Conservation (phyloP, 2,113 vertebrate genomes). For the Nothoprocta perdicaria region DNA sequence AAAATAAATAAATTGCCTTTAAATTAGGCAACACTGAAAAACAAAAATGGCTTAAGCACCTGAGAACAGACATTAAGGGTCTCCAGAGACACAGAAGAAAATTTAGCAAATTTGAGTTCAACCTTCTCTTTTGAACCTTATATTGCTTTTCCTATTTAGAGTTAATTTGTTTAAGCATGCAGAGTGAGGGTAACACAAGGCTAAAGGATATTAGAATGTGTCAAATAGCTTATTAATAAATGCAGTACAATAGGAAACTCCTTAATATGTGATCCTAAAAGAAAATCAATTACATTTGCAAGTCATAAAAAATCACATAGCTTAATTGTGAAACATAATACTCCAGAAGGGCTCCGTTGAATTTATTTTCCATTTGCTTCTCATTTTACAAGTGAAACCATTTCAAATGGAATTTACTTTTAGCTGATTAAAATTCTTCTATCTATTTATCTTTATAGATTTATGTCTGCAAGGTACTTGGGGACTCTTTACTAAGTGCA, state of each 20-base stretch:
- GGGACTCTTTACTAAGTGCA: background rate
- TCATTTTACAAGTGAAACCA: background rate
- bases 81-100: background rate
- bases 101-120: slow-evolving; percentile 12
- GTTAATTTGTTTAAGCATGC: slow-evolving; percentile 15
- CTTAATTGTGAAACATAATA: background rate
- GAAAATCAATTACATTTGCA: background rate
- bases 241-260: background rate
- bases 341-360: background rate
- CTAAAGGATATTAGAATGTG: slow-evolving; percentile 15
- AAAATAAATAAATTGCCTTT: background rate
- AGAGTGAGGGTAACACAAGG: background rate
- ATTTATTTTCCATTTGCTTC: slow-evolving; percentile 3
- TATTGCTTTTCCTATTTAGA: slow-evolving; percentile 9
- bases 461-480: background rate
- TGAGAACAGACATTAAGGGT: background rate
- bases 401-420: background rate
- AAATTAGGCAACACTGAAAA: background rate
- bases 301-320: background rate
- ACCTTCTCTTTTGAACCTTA: slow-evolving; percentile 3
- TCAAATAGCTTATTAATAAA: slow-evolving; percentile 34
- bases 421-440: background rate
- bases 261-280: background rate
- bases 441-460: background rate
- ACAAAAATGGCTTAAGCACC: slow-evolving; percentile 17